Percentiles rank a stretch among this genome's conserved stretches.
Evolutionary conservation across 2,888 invertebrate species (phyloP).

Genomic region (Micoletzkya japonica): DNA sequence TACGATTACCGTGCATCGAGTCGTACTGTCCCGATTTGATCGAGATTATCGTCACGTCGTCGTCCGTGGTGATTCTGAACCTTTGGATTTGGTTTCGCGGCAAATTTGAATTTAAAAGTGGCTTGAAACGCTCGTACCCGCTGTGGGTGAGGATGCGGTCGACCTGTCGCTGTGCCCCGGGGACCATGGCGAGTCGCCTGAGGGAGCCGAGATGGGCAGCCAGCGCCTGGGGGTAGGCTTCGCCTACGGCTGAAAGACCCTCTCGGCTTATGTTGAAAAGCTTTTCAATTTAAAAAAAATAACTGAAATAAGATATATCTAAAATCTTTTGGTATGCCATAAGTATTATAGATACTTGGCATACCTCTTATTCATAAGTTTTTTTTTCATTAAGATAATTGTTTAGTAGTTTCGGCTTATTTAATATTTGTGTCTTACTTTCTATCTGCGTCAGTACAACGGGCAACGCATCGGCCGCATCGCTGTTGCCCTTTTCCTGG

Average conservation of each 20-base stretch:
- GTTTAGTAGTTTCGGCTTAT: too few species aligned
- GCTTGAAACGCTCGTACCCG: slow-evolving; percentile 16
- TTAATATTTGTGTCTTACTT: neutral
- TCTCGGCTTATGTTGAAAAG: slow-evolving; percentile 6
- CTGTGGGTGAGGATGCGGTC: slow-evolving; percentile 23
- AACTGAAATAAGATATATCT: neutral
- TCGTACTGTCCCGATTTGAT: slow-evolving; percentile 9
- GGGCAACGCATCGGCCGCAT: slow-evolving; percentile 5
- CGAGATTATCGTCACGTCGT: slow-evolving; percentile 26
- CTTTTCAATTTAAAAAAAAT: neutral
- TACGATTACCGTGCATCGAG: too few species aligned
- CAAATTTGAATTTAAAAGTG: neutral
- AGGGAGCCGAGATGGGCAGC: slow-evolving; percentile 36
- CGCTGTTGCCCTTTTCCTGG: slow-evolving; percentile 6
- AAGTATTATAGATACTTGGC: neutral
- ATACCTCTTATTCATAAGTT: neutral
- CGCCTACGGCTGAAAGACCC: slow-evolving; percentile 35
- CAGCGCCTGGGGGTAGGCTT: slow-evolving; percentile 35
- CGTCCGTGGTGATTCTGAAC: slow-evolving; percentile 23
- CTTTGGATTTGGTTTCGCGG: neutral
- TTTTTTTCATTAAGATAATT: neutral
- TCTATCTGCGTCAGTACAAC: slow-evolving; percentile 27
- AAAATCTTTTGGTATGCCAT: neutral
- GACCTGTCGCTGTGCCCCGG: slow-evolving; percentile 10
- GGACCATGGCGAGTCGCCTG: slow-evolving; percentile 2